Evolutionary conservation across 2,113 vertebrate genomes (phyloP).

Genomic region (Hypanus sabinus): DNA sequence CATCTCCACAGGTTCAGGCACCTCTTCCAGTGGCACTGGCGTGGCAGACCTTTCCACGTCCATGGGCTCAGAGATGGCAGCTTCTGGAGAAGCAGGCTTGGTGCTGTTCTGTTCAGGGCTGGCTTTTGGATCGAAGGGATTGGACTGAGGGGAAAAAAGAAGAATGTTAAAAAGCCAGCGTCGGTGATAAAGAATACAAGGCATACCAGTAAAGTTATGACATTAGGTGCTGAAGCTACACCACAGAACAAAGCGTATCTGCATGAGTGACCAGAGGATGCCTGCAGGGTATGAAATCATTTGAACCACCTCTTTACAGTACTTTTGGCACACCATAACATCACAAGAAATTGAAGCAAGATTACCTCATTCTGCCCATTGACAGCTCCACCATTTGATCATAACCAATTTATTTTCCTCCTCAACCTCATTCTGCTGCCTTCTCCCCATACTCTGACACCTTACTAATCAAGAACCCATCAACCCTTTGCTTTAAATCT

Average conservation of each 20-base stretch:
- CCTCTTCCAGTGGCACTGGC: constrained; percentile 74
- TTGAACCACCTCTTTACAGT: background rate
- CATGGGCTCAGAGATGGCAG: constrained; percentile 55
- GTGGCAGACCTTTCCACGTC: constrained; percentile 79
- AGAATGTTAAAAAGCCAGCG: background rate
- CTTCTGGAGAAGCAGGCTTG: constrained; percentile 79
- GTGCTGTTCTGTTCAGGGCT: constrained; percentile 52
- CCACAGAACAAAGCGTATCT: background rate
- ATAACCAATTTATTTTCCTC: too few relatives aligned
- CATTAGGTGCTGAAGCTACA: background rate
- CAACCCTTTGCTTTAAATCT: too few relatives aligned
- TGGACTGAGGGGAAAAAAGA: constrained; percentile 52
- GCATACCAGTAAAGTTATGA: background rate
- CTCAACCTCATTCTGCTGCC: too few relatives aligned
- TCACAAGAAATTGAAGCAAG: too few relatives aligned
- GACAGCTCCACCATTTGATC: too few relatives aligned
- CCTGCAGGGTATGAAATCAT: background rate
- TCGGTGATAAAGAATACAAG: background rate
- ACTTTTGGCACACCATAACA: background rate
- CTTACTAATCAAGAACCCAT: too few relatives aligned
- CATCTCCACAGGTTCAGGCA: constrained; percentile 68
- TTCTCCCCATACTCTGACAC: too few relatives aligned
- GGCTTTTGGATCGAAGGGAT: constrained; percentile 75
- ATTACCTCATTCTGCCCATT: too few relatives aligned
- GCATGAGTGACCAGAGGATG: background rate